Evolutionary conservation across 2,888 invertebrate genomes (phyloP), one percentile per base, ranked within the genome.

Genomic region (Gasteruption jaculator): DNA sequence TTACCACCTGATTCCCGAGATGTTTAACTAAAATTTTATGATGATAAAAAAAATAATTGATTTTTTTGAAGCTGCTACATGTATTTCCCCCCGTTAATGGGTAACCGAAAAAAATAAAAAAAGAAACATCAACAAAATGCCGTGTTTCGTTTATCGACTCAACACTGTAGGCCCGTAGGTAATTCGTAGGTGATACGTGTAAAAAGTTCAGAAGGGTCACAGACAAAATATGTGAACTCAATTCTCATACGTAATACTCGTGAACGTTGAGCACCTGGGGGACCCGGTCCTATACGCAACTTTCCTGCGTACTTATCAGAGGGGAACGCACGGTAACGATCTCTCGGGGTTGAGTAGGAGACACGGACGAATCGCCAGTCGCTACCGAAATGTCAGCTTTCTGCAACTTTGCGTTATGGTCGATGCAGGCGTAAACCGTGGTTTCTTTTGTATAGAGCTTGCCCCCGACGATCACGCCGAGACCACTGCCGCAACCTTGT

Each of bases 381-480:
- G 49, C 43, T 36, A 54, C 30, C 27, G 54, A 42, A 18, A 47
- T 41, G 48, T 66, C 66, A 37, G 61, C 46, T 47, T 63, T 61
- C 11, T 73, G 71, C 29, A 73, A 71, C 55, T 77, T 73, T 52
- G 79, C 77, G 56, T 74, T 77, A 63, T 83, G 83, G 71, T 84
- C 84, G 70, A 85, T 84, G 73, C 84, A 83, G 45, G 85, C 84
- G 70, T 85, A 84, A 63, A 84, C 80, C 58, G 83, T 83, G 38
- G 83, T 77, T 60, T 84, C 83, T 56, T 82, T 81, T 48, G 77
- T 70, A 74, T 76, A 53, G 65, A 79, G 61, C 73, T 76, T 65
- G 61, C 73, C 68, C 71, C 76, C 59, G 72, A 60, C 65, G 48
- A 63, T 61, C 5, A 61, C 57, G 12, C 63, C 59, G 22, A 57